These are phyloP conservation scores for Melanostoma scalare DNA, from an alignment of 2,888 invertebrate genomes.

Conservation along the genomic window DNA sequence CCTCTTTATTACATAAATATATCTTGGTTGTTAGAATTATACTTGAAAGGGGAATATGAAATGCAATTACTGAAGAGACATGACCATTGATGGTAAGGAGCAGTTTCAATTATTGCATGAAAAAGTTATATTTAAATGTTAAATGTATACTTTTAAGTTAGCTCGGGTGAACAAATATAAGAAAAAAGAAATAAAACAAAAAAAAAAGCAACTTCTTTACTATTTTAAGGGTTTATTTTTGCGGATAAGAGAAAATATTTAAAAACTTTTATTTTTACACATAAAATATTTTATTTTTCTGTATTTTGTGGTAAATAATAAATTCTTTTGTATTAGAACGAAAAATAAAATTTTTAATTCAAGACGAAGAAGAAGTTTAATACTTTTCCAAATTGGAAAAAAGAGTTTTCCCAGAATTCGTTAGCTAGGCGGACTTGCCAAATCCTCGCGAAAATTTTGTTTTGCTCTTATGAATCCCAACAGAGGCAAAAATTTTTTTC, in stretches of 20 bases:
- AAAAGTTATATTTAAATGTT: conserved; percentile 21
- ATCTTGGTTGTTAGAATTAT: conserved; percentile 57
- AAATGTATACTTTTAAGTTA: conserved; percentile 42
- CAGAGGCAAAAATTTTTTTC: too few relatives aligned
- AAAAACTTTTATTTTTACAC: conserved; percentile 37
- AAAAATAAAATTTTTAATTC: not conserved
- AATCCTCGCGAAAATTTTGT: too few relatives aligned
- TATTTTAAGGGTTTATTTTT: conserved; percentile 40
- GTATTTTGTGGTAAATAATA: conserved; percentile 57
- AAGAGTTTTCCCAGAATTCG: too few relatives aligned
- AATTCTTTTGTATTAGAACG: conserved; percentile 57
- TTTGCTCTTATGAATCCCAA: too few relatives aligned
- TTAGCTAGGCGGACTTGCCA: too few relatives aligned
- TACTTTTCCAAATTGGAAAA: too few relatives aligned
- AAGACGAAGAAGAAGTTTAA: too few relatives aligned
- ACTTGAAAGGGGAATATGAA: conserved; percentile 20
- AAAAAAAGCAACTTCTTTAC: conserved; percentile 18
- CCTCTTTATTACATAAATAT: conserved; percentile 37
- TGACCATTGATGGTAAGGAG: conserved; percentile 25
- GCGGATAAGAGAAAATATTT: conserved; percentile 29
- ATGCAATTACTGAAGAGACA: conserved; percentile 25
- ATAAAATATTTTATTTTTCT: conserved; percentile 54
- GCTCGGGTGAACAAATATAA: conserved; percentile 36
- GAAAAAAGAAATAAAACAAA: conserved; percentile 2
- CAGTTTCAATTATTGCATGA: conserved; percentile 7